Base-by-base conservation (phyloP, 2,797 vertebrate species). In the Clamator glandarius region DNA sequence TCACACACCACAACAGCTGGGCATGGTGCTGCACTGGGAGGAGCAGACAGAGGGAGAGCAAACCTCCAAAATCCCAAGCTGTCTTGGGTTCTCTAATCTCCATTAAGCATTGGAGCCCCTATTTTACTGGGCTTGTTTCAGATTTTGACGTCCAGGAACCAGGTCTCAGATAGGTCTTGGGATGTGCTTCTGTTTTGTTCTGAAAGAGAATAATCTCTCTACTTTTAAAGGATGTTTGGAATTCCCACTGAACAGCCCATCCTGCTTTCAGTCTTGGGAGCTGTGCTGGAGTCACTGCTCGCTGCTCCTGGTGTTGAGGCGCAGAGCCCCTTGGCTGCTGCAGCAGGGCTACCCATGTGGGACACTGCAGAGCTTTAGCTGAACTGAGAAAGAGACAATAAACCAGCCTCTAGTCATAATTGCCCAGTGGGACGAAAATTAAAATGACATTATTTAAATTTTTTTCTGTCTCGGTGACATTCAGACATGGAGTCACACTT, bases 381-480 rank as follows among this genome's bases (percentile, higher is more conserved):
- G 85, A 90, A 66, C 52, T 66, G 54, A 42, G 68, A 46, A 50
- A 68, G 59, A 52, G 58, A 50, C 66, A 63, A 63, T 41, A 63
- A 77, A 89, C 29, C 64, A 75, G 66, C 24, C 41, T 31, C 12
- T 15, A 20, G 36, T 31, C 67, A 8, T 72, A 84, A 88, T 86
- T 80, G 72, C 59, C 39, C 31, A 26, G 39, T 26, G 69, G 76
- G 58, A 86, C 88, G 89, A 61, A 82, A 89, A 89, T 92, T 29
- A 73, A 94, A 90, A 76, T 92, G 82, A 79, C 61, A 69, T 68
- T 54, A 39, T 44, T 88, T 55, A 77, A 48, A 89, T 75, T 68
- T 96, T 94, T 94, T 28, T 0, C 70, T 94, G 72, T 84, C 57
- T 91, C 51, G 61, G 51, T 77, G 78, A 35, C 68, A 23, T 74